Conservation (phyloP, 2,113 vertebrate species). For the Galbula dea region DNA sequence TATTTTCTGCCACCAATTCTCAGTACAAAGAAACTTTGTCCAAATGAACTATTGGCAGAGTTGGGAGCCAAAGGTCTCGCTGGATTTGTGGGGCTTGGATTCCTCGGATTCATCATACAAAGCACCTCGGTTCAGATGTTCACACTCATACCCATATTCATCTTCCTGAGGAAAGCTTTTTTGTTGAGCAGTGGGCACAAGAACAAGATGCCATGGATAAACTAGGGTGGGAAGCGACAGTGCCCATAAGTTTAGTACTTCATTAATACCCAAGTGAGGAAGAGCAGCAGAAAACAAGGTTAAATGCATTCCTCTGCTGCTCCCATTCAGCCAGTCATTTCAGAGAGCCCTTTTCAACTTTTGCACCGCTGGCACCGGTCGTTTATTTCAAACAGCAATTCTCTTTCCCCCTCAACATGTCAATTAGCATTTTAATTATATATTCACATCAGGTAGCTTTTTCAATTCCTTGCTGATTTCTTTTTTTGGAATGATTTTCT, state of each 20-base stretch:
- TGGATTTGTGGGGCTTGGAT: accelerated
- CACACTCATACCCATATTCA: neutral
- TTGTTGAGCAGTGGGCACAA: neutral
- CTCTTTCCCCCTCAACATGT: neutral
- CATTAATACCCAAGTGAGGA: constrained; percentile 45
- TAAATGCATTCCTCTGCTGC: neutral
- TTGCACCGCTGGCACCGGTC: neutral
- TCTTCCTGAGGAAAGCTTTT: neutral
- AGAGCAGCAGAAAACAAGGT: neutral
- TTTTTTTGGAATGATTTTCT: neutral
- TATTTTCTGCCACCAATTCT: neutral
- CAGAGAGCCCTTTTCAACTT: neutral
- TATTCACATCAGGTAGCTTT: neutral
- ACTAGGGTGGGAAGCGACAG: neutral
- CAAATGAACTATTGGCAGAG: neutral
- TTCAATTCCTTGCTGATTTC: neutral
- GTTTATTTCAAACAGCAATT: neutral
- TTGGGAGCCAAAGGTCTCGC: neutral
- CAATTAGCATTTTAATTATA: neutral
- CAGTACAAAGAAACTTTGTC: neutral
- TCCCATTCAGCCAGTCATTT: neutral
- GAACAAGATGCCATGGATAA: neutral
- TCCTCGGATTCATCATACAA: neutral
- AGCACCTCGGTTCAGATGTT: neutral
- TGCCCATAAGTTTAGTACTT: neutral